These are phyloP conservation scores for Campoplex capitator DNA, from an alignment of 2,888 invertebrate species.

Conservation along the genomic window DNA sequence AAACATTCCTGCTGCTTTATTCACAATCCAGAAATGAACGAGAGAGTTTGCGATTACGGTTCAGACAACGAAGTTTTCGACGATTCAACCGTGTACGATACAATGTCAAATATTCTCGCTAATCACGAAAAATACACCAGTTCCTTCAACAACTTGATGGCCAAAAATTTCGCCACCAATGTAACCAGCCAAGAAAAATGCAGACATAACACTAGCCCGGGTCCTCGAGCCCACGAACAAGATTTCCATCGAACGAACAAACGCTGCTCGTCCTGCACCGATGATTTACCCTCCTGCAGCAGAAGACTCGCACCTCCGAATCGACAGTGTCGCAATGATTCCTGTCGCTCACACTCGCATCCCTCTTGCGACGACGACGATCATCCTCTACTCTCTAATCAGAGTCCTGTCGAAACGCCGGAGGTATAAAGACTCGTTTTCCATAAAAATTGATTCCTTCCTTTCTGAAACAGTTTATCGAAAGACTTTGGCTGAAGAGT, in stretches of 20 bases:
- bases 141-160: background rate
- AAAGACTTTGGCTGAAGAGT: too few relatives aligned
- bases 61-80: slow-evolving; percentile 48
- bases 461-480: background rate
- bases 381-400: slow-evolving; percentile 72
- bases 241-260: slow-evolving; percentile 67
- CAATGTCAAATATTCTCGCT: slow-evolving; percentile 48
- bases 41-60: slow-evolving; percentile 68
- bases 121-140: slow-evolving; percentile 47
- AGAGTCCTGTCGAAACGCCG: slow-evolving; percentile 69
- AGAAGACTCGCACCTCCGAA: slow-evolving; percentile 58
- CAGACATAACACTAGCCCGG: slow-evolving; percentile 18
- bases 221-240: slow-evolving; percentile 53
- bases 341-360: slow-evolving; percentile 59
- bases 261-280: slow-evolving; percentile 66
- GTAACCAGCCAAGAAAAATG: slow-evolving; percentile 9
- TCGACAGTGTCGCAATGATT: slow-evolving; percentile 37
- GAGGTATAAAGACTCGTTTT: slow-evolving; percentile 72
- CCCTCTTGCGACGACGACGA: slow-evolving; percentile 71
- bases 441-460: background rate
- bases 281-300: slow-evolving; percentile 67
- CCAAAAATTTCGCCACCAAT: slow-evolving; percentile 30
- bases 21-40: slow-evolving; percentile 66
- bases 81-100: slow-evolving; percentile 49
- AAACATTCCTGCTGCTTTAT: slow-evolving; percentile 74